phyloP scores from a whole-genome alignment of 2,888 invertebrate species.

The Cynaeus angustus region DNA sequence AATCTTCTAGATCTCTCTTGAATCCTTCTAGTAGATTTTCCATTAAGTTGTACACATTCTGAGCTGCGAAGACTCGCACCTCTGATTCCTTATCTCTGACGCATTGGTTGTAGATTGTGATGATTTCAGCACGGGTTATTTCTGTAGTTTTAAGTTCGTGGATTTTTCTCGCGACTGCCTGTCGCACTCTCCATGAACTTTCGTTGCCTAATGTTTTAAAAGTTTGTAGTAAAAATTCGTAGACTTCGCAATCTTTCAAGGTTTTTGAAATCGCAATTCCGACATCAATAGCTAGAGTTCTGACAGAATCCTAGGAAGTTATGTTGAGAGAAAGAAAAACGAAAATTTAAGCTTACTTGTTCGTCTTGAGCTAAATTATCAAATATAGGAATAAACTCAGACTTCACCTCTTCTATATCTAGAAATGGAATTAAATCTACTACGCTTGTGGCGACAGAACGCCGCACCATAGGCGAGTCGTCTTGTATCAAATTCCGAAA shows the following conservation, averaged over 20 bases:
- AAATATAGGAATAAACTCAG: slow-evolving; percentile 66
- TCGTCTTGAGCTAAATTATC: slow-evolving; percentile 64
- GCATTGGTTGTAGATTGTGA: slow-evolving; percentile 63
- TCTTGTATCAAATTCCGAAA: slow-evolving; percentile 64
- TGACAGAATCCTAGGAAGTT: slow-evolving; percentile 63
- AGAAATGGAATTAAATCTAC: slow-evolving; percentile 61
- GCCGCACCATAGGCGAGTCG: slow-evolving; percentile 65
- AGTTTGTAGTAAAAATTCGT: slow-evolving; percentile 62
- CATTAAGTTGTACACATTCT: slow-evolving; percentile 62
- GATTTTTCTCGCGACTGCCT: slow-evolving; percentile 61
- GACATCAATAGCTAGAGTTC: slow-evolving; percentile 56
- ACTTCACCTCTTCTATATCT: slow-evolving; percentile 62
- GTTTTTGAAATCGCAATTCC: slow-evolving; percentile 60
- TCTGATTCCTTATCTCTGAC: slow-evolving; percentile 62
- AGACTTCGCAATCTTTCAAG: slow-evolving; percentile 60
- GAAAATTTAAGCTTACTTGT: slow-evolving; percentile 58
- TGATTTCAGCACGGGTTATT: slow-evolving; percentile 59
- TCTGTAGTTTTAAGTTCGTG: slow-evolving; percentile 60
- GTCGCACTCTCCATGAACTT: slow-evolving; percentile 65
- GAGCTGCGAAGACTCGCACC: slow-evolving; percentile 62
- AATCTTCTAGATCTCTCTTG: slow-evolving; percentile 45
- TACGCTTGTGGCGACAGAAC: slow-evolving; percentile 61
- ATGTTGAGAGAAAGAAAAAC: slow-evolving; percentile 3
- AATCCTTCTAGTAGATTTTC: slow-evolving; percentile 60
- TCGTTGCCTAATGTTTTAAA: slow-evolving; percentile 58